These are phyloP conservation scores for Vombatus ursinus DNA, from an alignment of 2,113 vertebrate species.

Conservation along the genomic window DNA sequence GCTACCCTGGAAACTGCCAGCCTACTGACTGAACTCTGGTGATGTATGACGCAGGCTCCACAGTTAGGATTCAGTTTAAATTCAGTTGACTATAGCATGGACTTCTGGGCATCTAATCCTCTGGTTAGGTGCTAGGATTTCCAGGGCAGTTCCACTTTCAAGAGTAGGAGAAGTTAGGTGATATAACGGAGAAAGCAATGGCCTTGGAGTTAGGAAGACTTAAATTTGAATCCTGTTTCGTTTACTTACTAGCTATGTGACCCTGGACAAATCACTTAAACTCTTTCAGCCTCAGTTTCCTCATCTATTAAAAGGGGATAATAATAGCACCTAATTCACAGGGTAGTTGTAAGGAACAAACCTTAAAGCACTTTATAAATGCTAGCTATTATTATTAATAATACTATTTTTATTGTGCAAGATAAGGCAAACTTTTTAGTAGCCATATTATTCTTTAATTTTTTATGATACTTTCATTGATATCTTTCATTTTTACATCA, in stretches of 20 bases:
- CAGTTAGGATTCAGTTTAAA: constrained; percentile 2
- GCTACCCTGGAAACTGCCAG: constrained; percentile 59
- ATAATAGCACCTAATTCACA: background rate
- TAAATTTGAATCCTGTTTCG: background rate
- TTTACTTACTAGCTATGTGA: background rate
- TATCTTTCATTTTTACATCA: background rate
- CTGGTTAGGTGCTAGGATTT: background rate
- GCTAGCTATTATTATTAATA: background rate
- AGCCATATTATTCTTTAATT: background rate
- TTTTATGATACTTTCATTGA: background rate
- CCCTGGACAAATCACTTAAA: background rate
- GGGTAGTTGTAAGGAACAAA: background rate
- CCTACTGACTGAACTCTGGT: constrained; percentile 56
- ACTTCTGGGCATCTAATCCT: background rate
- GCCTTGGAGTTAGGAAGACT: background rate
- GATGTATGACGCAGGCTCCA: constrained; percentile 12
- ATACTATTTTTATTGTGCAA: background rate
- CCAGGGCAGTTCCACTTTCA: constrained; percentile 5
- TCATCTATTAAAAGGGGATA: background rate
- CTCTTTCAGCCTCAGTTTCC: background rate
- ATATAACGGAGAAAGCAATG: background rate
- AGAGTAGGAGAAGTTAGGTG: background rate
- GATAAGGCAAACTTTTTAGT: background rate
- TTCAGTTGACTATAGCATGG: background rate
- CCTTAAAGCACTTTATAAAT: background rate